Evolutionary conservation across 2,888 invertebrate genomes (phyloP).

Genomic region (Lamproptera curius): DNA sequence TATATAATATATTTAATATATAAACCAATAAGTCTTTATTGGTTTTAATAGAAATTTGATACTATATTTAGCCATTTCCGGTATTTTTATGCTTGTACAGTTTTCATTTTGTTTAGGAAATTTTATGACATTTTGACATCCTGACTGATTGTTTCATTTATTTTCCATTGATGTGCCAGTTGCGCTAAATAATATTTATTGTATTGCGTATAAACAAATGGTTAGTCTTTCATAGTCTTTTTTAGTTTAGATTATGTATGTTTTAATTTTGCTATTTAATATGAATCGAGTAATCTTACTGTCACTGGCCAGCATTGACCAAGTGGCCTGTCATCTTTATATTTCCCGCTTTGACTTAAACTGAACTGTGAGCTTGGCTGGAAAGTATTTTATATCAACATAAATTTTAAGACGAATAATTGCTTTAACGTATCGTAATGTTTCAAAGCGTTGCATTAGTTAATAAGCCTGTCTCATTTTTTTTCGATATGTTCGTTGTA

Average conservation of each 20-base stretch:
- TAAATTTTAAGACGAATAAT: too few species aligned
- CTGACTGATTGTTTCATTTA: slow-evolving; percentile 55
- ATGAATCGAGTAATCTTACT: background rate
- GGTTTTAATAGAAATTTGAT: too few species aligned
- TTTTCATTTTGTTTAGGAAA: slow-evolving; percentile 43
- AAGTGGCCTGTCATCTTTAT: slow-evolving; percentile 19
- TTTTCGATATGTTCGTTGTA: too few species aligned
- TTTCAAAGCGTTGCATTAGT: too few species aligned
- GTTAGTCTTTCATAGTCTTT: slow-evolving; percentile 14
- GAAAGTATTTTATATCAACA: too few species aligned
- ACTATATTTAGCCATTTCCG: background rate
- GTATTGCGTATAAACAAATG: slow-evolving; percentile 1
- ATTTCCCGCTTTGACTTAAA: slow-evolving; percentile 32
- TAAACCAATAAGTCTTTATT: too few species aligned
- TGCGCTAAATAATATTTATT: slow-evolving; percentile 39
- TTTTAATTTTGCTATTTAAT: background rate
- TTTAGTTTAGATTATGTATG: background rate
- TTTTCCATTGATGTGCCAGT: slow-evolving; percentile 53
- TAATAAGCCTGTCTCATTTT: too few species aligned
- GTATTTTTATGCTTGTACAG: slow-evolving; percentile 35
- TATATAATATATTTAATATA: too few species aligned
- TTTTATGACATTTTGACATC: slow-evolving; percentile 35
- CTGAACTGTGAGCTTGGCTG: slow-evolving; percentile 43
- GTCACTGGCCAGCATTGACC: slow-evolving; percentile 18
- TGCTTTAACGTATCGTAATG: too few species aligned